Conservation (phyloP, 2,888 invertebrate genomes). For the Phrixothrix hirtus region DNA sequence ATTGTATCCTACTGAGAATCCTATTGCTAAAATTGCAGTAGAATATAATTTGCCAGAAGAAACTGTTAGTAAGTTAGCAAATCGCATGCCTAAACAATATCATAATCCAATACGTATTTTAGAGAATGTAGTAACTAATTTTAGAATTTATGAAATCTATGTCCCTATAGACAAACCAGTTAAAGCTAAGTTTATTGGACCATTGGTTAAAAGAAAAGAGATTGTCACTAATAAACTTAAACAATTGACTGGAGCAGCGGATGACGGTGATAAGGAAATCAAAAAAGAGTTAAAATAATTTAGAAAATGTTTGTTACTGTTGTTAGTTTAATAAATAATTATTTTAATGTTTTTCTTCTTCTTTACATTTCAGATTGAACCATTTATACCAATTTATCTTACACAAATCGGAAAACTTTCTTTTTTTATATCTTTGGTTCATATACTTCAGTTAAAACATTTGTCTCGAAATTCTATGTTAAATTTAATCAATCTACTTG, state of each 20-base stretch:
- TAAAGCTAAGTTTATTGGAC: slow-evolving; percentile 50
- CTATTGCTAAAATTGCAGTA: too few species aligned
- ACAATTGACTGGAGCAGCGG: slow-evolving; percentile 12
- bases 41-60: slow-evolving; percentile 68
- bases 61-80: slow-evolving; percentile 59
- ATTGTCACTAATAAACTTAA: slow-evolving; percentile 21
- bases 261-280: too few species aligned
- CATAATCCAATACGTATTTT: slow-evolving; percentile 33
- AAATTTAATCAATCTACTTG: too few species aligned
- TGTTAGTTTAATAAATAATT: not conserved
- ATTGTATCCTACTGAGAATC: too few species aligned
- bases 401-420: too few species aligned
- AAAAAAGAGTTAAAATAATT: slow-evolving; percentile 3
- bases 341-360: slow-evolving; percentile 20
- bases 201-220: slow-evolving; percentile 42
- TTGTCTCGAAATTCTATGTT: too few species aligned
- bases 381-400: too few species aligned
- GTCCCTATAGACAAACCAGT: slow-evolving; percentile 57
- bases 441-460: too few species aligned
- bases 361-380: too few species aligned
- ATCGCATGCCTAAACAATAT: slow-evolving; percentile 8
- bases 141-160: slow-evolving; percentile 68
- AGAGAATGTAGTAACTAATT: slow-evolving; percentile 65
- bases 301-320: not conserved
- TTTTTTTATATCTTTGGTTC: too few species aligned